These are phyloP conservation scores for Pyxicephalus adspersus DNA, from an alignment of 2,113 vertebrate genomes.

Conservation along the genomic window DNA sequence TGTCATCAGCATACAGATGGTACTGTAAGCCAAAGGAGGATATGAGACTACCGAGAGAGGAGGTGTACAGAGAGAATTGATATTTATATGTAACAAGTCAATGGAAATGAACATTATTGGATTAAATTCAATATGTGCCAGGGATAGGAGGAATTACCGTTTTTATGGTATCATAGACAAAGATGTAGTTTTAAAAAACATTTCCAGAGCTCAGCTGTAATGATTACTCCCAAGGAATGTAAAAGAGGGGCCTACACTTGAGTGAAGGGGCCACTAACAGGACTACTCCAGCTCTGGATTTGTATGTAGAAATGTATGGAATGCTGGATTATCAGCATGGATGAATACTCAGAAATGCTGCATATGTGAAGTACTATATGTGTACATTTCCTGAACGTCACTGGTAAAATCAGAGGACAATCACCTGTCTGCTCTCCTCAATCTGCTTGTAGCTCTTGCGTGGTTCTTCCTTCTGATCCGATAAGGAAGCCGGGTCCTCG, in stretches of 20 bases:
- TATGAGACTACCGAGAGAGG: too few species aligned
- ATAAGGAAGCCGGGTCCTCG: conserved; percentile 59
- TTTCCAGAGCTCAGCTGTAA: neutral
- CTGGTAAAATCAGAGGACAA: neutral
- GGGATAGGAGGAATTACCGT: too few species aligned
- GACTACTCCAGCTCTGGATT: neutral
- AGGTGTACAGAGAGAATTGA: too few species aligned
- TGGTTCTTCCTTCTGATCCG: conserved; percentile 61
- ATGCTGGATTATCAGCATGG: neutral
- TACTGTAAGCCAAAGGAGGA: too few species aligned
- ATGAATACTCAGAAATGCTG: too few species aligned
- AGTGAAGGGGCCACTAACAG: neutral
- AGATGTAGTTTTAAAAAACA: neutral
- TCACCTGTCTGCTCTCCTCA: conserved; percentile 75
- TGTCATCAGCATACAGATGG: too few species aligned
- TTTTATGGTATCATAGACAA: too few species aligned
- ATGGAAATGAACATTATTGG: neutral
- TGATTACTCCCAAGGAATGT: neutral
- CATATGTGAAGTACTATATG: neutral
- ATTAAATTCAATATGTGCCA: too few species aligned
- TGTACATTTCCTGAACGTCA: neutral
- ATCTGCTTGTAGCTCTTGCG: conserved; percentile 68
- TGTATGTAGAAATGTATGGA: conserved; percentile 1
- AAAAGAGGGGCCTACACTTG: neutral
- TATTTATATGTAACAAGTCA: neutral